Evolutionary conservation across 2,797 vertebrate genomes (phyloP).

Genomic region (Scolopax bukidnonensis): DNA sequence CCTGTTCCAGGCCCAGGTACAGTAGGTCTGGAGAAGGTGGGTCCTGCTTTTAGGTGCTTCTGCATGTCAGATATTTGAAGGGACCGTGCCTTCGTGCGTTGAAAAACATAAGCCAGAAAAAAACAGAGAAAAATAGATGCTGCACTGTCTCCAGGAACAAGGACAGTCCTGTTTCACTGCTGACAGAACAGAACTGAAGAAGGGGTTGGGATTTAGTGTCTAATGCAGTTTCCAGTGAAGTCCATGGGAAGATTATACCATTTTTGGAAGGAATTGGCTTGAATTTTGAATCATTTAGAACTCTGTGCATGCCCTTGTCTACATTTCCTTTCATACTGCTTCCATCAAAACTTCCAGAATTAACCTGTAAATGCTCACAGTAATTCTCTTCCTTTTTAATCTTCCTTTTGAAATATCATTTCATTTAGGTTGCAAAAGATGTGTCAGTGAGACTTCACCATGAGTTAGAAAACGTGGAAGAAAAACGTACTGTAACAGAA

Average conservation of each 20-base stretch:
- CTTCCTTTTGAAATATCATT: slow-evolving; percentile 32
- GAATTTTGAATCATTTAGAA: background rate
- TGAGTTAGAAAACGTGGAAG: slow-evolving; percentile 96
- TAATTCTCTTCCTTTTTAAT: background rate
- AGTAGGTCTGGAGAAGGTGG: background rate
- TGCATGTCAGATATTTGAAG: background rate
- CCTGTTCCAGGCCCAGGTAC: background rate
- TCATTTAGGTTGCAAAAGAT: slow-evolving; percentile 93
- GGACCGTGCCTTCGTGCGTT: background rate
- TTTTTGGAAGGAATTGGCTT: background rate
- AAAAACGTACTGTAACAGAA: slow-evolving; percentile 94
- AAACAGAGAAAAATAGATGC: background rate
- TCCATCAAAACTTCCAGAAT: background rate
- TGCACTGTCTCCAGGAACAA: background rate
- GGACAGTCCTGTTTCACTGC: background rate
- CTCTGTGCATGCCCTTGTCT: background rate
- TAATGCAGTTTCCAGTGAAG: background rate
- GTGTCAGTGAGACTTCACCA: slow-evolving; percentile 97
- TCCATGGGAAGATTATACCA: background rate
- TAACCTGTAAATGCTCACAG: background rate
- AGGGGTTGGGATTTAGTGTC: background rate
- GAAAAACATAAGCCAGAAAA: background rate
- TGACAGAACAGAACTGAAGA: background rate
- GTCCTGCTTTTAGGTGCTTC: background rate
- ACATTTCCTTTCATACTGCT: background rate